phyloP scores from a whole-genome alignment of 2,113 vertebrate species.

The Amphilophus citrinellus region DNA sequence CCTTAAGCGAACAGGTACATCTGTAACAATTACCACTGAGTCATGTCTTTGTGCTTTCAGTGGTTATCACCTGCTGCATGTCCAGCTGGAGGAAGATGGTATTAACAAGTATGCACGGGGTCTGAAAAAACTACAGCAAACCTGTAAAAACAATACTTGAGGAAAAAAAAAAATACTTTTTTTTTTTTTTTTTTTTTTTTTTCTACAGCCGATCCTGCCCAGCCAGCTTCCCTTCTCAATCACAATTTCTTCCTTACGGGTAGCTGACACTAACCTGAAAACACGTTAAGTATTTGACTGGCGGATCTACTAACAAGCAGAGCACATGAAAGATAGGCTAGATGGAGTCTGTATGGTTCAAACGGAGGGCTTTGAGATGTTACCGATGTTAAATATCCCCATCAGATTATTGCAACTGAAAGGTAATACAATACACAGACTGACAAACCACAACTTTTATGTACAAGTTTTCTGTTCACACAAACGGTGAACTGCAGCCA shows the following conservation, averaged over 20 bases:
- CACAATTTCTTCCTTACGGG: background rate
- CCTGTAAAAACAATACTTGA: too few relatives aligned
- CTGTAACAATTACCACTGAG: background rate
- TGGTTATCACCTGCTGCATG: background rate
- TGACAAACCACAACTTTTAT: background rate
- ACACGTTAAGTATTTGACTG: background rate
- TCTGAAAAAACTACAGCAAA: accelerated
- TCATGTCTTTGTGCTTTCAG: background rate
- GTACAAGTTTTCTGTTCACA: background rate
- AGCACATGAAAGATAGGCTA: background rate
- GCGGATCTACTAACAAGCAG: background rate
- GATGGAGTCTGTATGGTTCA: background rate
- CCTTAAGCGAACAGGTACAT: background rate
- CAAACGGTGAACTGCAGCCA: background rate
- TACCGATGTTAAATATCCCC: background rate
- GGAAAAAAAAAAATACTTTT: too few relatives aligned
- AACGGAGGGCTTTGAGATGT: background rate
- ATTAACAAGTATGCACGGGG: background rate
- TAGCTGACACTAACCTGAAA: background rate
- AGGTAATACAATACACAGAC: background rate
- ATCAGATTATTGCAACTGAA: background rate
- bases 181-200: background rate
- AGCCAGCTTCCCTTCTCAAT: background rate
- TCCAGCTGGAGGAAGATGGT: accelerated
- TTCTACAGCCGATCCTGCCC: background rate